phyloP scores from a whole-genome alignment of 2,797 vertebrate species.

The Lagorchestes hirsutus region DNA sequence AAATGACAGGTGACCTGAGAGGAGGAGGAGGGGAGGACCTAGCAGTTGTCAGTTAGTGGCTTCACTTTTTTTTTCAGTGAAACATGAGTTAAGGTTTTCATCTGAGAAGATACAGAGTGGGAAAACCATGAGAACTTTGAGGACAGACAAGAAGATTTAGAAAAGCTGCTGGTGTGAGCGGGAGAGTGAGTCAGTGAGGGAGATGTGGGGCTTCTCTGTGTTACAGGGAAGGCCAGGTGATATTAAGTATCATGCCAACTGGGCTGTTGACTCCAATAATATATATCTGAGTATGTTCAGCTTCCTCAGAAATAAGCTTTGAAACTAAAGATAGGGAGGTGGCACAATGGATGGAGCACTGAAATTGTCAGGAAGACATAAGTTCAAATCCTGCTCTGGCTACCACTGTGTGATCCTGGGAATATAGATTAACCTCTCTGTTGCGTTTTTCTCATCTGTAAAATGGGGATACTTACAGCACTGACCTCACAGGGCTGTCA shows the following conservation, averaged over 20 bases:
- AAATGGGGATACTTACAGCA: neutral
- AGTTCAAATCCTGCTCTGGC: neutral
- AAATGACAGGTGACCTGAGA: neutral
- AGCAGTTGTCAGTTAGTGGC: neutral
- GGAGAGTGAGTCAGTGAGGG: neutral
- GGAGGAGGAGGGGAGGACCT: neutral
- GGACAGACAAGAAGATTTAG: neutral
- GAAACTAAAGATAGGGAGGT: neutral
- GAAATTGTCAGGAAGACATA: neutral
- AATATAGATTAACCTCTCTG: neutral
- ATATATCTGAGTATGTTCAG: neutral
- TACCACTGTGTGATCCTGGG: neutral
- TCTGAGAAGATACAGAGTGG: neutral
- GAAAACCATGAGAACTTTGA: neutral
- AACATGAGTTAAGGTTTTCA: neutral
- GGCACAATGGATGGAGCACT: neutral
- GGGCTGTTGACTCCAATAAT: neutral
- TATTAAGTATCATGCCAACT: neutral
- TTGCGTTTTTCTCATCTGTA: neutral
- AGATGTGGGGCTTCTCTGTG: neutral
- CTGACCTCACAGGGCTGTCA: neutral
- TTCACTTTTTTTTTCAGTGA: neutral
- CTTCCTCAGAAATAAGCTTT: neutral
- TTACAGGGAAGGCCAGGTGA: neutral
- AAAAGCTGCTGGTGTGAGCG: neutral